Percentiles rank a stretch among this genome's conserved stretches.
These are phyloP conservation scores for Euphydryas editha DNA, from an alignment of 2,888 invertebrate species.

Conservation along the genomic window DNA sequence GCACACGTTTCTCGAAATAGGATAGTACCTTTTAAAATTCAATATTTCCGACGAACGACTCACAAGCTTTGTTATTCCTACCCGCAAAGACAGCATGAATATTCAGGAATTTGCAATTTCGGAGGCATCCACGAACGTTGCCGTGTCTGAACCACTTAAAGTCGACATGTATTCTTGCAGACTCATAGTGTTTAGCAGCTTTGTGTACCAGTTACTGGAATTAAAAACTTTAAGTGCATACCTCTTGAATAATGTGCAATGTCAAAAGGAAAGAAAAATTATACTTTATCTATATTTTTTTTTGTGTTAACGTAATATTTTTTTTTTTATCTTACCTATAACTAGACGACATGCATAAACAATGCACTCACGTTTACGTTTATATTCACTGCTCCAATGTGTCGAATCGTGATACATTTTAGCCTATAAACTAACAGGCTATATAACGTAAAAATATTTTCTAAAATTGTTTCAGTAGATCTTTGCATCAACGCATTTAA, in stretches of 20 bases:
- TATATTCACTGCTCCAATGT: no score
- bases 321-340: no score
- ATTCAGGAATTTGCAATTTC: conserved; percentile 13
- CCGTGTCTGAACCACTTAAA: conserved; percentile 7
- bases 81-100: conserved; percentile 3
- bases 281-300: not conserved
- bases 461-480: no score
- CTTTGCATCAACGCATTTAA: no score
- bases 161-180: conserved; percentile 6
- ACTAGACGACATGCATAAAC: no score
- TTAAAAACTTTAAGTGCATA: not conserved
- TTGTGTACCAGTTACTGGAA: not conserved
- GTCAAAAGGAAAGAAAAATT: not conserved
- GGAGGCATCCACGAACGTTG: not conserved
- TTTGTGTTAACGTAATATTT: no score
- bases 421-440: no score
- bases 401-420: no score
- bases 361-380: no score
- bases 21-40: not conserved
- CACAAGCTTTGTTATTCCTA: conserved; percentile 1
- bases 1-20: not conserved
- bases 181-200: not conserved
- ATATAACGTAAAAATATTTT: no score
- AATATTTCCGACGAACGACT: not conserved
- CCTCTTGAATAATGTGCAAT: not conserved